phyloP scores from a whole-genome alignment of 2,888 invertebrate genomes.

The Eucera pruinosa region DNA sequence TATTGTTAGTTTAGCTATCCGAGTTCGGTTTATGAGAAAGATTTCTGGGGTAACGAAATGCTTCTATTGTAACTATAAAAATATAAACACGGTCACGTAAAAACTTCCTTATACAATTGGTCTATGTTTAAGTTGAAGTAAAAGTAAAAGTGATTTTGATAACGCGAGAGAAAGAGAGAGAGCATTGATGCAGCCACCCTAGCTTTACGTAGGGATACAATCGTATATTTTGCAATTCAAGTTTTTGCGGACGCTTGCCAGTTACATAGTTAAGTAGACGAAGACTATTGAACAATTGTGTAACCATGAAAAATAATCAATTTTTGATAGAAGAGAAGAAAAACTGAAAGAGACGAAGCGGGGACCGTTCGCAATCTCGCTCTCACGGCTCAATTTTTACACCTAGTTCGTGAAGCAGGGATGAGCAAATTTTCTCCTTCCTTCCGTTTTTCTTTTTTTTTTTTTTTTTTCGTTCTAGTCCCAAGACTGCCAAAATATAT shows the following conservation, averaged over 20 bases:
- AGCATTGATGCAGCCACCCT: too few relatives aligned
- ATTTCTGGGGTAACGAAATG: too few relatives aligned
- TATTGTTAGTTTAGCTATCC: too few relatives aligned
- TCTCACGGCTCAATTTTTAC: conserved; percentile 58
- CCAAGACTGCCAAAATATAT: conserved; percentile 40
- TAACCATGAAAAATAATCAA: conserved; percentile 64
- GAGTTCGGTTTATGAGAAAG: too few relatives aligned
- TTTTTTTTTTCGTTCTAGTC: conserved; percentile 5
- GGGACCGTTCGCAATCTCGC: conserved; percentile 22
- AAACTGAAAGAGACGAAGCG: conserved; percentile 5
- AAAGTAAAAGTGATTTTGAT: too few relatives aligned
- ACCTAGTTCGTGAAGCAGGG: conserved; percentile 49
- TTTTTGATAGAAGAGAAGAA: conserved; percentile 61
- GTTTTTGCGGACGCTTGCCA: conserved; percentile 69
- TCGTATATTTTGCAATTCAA: conserved; percentile 76
- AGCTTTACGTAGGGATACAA: too few relatives aligned
- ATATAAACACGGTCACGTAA: too few relatives aligned
- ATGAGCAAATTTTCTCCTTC: conserved; percentile 46
- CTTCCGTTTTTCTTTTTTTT: conserved; percentile 1
- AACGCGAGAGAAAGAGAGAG: too few relatives aligned
- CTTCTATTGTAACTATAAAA: too few relatives aligned
- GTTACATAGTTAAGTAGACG: conserved; percentile 40
- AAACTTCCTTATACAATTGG: too few relatives aligned
- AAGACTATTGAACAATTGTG: conserved; percentile 41
- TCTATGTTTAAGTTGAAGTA: too few relatives aligned